Evolutionary conservation across 1,140 invertebrate genomes (phyloP), one percentile per base, ranked within the genome.

Genomic region (Drosophila mauritiana): DNA sequence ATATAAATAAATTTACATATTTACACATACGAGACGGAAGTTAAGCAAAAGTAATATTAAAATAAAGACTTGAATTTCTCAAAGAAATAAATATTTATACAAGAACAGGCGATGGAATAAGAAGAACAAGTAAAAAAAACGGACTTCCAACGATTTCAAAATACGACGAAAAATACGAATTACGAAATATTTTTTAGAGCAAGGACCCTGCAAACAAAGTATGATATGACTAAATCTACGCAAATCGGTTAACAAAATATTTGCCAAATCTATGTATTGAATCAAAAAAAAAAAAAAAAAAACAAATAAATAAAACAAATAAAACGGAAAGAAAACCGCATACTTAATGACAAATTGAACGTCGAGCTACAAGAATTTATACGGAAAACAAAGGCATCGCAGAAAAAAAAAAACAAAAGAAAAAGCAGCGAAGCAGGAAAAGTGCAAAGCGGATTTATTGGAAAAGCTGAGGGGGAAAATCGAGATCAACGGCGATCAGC

Each of bases 111-210:
- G 36, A 64, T 37, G 42, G 43, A 46, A 39, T 8, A 62, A 51
- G 6, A 58, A 45, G 15, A 58, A 55, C 13, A 63, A 51, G 45
- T 10, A 55, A 64, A 15, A 65, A 64, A 68, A 90, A 90, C 78
- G 78, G 78, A 90, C 86, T 90, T 90, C 85, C 85, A 90, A 90
- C 85, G 85, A 90, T 86, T 90, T 90, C 80, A 79, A 81, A 73
- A 54, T 76, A 86, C 85, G 86, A 90, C 86, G 85, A 31, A 31
- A 31, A 31, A 31, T 31, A 31, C 31, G 31, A 31, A 31, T 8
- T 31, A 31, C 7, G 31, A 90, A 90, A 69, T 79, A 90, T 84
- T 83, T 83, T 78, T 69, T 77, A 82, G 12, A 70, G 15, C 67
- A 48, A 69, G 37, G 34, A 4, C 31, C 27, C 31, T 31, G 31